A percentile compares a stretch with the other conserved stretches of the same genome.
These are phyloP conservation scores for Mesorhabditis spiculigera DNA, from an alignment of 2,888 invertebrate genomes.

Conservation along the genomic window DNA sequence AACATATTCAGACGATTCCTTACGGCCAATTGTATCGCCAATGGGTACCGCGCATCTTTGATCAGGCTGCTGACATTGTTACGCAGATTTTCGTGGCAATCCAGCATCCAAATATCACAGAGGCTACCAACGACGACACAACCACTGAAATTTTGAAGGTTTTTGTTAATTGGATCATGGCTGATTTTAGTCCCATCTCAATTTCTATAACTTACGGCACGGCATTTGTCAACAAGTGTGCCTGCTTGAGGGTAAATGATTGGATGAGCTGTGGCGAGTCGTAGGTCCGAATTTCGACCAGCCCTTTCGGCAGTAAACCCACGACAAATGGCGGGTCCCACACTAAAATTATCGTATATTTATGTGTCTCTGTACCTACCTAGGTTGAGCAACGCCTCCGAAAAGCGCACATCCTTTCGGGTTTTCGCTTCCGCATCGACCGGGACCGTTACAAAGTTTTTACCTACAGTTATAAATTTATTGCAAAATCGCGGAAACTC, in stretches of 20 bases:
- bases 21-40: conserved; percentile 67
- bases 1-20: not conserved
- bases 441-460: too few relatives aligned
- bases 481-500: too few relatives aligned
- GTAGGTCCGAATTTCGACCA: conserved; percentile 80
- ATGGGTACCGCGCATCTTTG: conserved; percentile 84
- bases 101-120: conserved; percentile 73
- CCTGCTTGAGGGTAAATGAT: conserved; percentile 69
- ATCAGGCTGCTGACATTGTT: conserved; percentile 80
- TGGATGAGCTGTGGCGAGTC: conserved; percentile 79
- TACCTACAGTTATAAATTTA: too few relatives aligned
- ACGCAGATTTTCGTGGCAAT: conserved; percentile 72
- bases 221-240: conserved; percentile 12
- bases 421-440: too few relatives aligned
- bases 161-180: too few relatives aligned
- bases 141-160: conserved; percentile 25
- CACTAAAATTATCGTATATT: conserved; percentile 16
- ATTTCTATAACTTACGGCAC: not conserved
- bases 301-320: conserved; percentile 72
- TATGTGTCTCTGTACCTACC: too few relatives aligned
- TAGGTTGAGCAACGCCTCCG: too few relatives aligned
- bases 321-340: conserved; percentile 91
- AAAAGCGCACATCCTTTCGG: too few relatives aligned
- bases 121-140: conserved; percentile 34
- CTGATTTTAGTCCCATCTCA: too few relatives aligned